Evolutionary conservation across 92 coral and sea anemone species (phyloP), one percentile per base, ranked within the genome.

Genomic region (Siderastrea siderea): DNA sequence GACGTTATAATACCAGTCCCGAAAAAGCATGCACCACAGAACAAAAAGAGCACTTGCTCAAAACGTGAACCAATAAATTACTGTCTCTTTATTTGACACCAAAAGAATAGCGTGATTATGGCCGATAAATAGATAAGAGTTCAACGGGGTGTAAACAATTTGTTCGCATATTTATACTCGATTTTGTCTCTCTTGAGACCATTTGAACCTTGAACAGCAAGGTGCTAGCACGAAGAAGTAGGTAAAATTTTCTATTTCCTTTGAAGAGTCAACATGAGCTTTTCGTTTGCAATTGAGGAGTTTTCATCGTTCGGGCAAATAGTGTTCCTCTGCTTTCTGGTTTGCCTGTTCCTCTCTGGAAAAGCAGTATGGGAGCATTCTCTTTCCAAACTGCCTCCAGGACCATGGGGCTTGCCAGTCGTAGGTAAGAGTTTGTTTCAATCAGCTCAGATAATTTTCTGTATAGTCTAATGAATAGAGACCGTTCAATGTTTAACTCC

Each of bases 331-430:
- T 80, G 84, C 45, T 17, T 53, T 38, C 50, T 80, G 74, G 49
- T 80, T 67, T 80, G 84, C 19, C 13, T 80, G 61, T 68, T 80
- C 50, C 74, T 80, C 51, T 64, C 84, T 64, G 84, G 84, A 68
- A 82, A 82, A 68, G 77, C 79, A 9, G 45, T 82, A 7, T 82
- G 87, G 87, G 69, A 82, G 45, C 45, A 59, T 57, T 68, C 71
- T 53, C 71, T 55, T 72, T 82, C 87, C 43, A 82, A 71, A 57
- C 71, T 88, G 7, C 92, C 92, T 5, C 88, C 88, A 47, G 92
- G 92, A 15, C 92, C 92, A 15, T 88, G 80, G 88, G 92, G 92
- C 64, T 14, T 88, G 65, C 92, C 92, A 5, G 55, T 88, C 5
- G 67, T 88, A 15, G 92, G 92, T 88, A 68, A 85, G 89, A 53